Conservation (phyloP, 2,797 vertebrate genomes). For the Hoplostethus mediterraneus region DNA sequence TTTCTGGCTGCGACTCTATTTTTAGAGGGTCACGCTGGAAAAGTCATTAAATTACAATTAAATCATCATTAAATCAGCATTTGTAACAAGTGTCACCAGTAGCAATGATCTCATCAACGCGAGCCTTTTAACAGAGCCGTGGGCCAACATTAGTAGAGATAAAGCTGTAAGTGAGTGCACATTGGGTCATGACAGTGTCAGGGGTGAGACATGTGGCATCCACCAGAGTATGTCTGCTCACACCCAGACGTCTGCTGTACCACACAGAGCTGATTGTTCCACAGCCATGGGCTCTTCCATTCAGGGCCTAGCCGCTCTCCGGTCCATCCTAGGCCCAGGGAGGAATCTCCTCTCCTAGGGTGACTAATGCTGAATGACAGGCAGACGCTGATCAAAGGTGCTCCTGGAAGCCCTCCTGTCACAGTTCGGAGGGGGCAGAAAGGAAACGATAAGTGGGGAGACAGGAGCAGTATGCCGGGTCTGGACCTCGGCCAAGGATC, state of each 20-base stretch:
- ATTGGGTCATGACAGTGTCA: constrained; percentile 78
- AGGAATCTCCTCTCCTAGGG: constrained; percentile 69
- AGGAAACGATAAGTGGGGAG: constrained; percentile 75
- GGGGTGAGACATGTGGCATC: constrained; percentile 80
- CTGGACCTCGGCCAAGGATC: constrained; percentile 79
- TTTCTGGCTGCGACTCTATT: constrained; percentile 41
- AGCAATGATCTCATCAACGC: constrained; percentile 61
- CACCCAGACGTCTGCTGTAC: constrained; percentile 72
- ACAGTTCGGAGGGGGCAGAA: constrained; percentile 67
- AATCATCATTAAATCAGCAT: constrained; percentile 34
- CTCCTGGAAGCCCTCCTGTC: constrained; percentile 80
- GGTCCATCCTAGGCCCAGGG: constrained; percentile 60
- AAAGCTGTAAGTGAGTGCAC: constrained; percentile 73
- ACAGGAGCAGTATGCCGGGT: constrained; percentile 77
- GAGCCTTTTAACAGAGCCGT: constrained; percentile 62
- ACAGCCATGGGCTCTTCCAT: constrained; percentile 64
- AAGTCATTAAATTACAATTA: constrained; percentile 70
- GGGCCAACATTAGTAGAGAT: constrained; percentile 66
- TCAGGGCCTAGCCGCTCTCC: constrained; percentile 55
- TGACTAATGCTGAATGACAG: constrained; percentile 89
- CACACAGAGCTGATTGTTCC: constrained; percentile 79
- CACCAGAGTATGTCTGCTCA: constrained; percentile 76
- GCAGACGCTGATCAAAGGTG: constrained; percentile 87
- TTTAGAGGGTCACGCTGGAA: constrained; percentile 49
- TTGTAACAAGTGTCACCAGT: constrained; percentile 46